Percentiles rank a stretch among this genome's conserved stretches.
These are phyloP conservation scores for Boleophthalmus pectinirostris DNA, from an alignment of 2,113 vertebrate genomes.

Conservation along the genomic window DNA sequence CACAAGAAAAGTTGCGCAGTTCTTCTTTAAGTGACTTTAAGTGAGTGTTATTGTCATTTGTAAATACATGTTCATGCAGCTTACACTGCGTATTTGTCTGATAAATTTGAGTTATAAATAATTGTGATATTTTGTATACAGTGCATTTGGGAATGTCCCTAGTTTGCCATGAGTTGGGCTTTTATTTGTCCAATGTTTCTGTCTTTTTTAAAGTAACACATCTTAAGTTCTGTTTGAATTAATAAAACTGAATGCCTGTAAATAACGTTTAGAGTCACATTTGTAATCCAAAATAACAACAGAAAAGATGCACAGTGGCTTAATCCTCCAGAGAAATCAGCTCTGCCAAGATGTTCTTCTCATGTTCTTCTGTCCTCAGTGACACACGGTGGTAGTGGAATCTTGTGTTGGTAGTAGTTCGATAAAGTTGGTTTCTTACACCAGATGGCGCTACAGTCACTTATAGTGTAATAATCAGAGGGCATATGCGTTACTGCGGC, in stretches of 20 bases:
- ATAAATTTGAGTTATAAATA: slow-evolving; percentile 70
- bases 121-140: slow-evolving; percentile 77
- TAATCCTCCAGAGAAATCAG: no score
- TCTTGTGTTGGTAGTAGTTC: neutral
- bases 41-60: slow-evolving; percentile 53
- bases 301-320: neutral
- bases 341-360: no score
- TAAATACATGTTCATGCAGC: slow-evolving; percentile 58
- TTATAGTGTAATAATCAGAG: neutral
- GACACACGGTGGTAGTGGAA: no score
- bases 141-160: slow-evolving; percentile 67
- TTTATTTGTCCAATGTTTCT: slow-evolving; percentile 34
- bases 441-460: neutral
- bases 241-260: slow-evolving; percentile 75
- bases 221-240: slow-evolving; percentile 53
- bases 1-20: neutral
- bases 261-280: neutral
- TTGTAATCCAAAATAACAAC: neutral
- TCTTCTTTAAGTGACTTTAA: slow-evolving; percentile 25
- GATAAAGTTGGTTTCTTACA: neutral
- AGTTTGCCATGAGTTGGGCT: slow-evolving; percentile 49
- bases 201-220: slow-evolving; percentile 55
- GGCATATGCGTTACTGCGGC: neutral
- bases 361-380: no score
- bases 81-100: slow-evolving; percentile 57